A percentile compares a stretch with the other conserved stretches of the same genome.
phyloP scores from a whole-genome alignment of 2,113 vertebrate species.

The Semicossyphus pulcher region DNA sequence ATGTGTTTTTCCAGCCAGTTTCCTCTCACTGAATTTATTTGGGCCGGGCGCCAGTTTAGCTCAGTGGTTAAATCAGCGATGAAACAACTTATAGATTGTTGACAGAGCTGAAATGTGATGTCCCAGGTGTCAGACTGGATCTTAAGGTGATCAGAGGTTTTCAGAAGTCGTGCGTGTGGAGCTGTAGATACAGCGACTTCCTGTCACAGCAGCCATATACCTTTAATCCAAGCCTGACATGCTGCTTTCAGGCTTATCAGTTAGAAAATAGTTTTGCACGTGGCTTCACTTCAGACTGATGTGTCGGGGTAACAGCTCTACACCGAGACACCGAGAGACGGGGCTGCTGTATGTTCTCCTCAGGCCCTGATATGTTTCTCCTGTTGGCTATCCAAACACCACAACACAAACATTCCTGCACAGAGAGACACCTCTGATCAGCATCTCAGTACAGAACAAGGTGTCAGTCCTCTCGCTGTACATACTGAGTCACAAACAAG shows the following conservation, averaged over 20 bases:
- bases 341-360: not conserved
- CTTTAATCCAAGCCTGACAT: not conserved
- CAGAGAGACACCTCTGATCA: not conserved
- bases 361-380: not conserved
- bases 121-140: not conserved
- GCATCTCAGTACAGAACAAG: not conserved
- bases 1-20: too few relatives aligned
- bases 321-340: not conserved
- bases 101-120: not conserved
- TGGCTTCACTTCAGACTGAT: not conserved
- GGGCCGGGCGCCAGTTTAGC: too few relatives aligned
- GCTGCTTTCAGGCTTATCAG: conserved; percentile 1
- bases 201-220: conserved; percentile 4
- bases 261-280: conserved; percentile 10
- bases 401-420: not conserved
- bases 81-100: not conserved
- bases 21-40: too few relatives aligned
- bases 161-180: not conserved
- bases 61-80: too few relatives aligned
- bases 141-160: not conserved
- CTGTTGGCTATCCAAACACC: not conserved
- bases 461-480: not conserved
- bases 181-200: not conserved
- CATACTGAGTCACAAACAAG: not conserved
- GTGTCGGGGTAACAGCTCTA: not conserved